A percentile compares a stretch with the other conserved stretches of the same genome.
These are phyloP conservation scores for Rhinichthys osculus DNA, from an alignment of 2,797 vertebrate species.

Conservation along the genomic window DNA sequence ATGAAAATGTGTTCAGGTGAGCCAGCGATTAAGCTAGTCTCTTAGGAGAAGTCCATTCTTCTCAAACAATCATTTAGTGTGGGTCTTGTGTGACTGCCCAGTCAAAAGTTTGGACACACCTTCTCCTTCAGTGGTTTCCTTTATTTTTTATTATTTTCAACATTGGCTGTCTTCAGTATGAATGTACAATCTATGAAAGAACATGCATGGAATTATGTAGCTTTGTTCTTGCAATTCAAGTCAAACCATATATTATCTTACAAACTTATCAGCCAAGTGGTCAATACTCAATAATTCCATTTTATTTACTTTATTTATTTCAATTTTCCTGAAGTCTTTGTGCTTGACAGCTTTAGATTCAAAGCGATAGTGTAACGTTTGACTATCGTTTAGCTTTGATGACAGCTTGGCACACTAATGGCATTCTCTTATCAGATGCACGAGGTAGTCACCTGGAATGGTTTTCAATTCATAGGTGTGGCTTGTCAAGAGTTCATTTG, in stretches of 20 bases:
- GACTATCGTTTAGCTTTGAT: too few species aligned
- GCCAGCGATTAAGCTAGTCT: neutral
- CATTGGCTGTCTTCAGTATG: too few species aligned
- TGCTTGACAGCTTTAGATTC: neutral
- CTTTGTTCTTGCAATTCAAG: neutral
- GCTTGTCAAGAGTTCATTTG: too few species aligned
- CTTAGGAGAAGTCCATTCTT: neutral
- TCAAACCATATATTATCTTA: neutral
- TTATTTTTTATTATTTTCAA: too few species aligned
- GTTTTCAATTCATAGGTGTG: too few species aligned
- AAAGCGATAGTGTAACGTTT: neutral
- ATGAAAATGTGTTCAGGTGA: neutral
- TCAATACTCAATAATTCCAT: neutral
- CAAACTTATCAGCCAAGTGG: neutral
- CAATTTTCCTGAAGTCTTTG: neutral
- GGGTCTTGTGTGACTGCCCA: neutral
- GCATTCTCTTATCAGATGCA: too few species aligned
- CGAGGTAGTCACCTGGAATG: too few species aligned
- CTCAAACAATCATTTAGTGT: neutral
- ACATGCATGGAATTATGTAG: too few species aligned
- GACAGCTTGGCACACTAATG: too few species aligned
- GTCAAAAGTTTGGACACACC: too few species aligned
- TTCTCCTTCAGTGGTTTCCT: too few species aligned
- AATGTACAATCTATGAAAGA: too few species aligned
- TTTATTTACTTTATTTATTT: neutral